Base-by-base conservation (phyloP, 1,140 invertebrate genomes). In the Macrosteles quadrilineatus region DNA sequence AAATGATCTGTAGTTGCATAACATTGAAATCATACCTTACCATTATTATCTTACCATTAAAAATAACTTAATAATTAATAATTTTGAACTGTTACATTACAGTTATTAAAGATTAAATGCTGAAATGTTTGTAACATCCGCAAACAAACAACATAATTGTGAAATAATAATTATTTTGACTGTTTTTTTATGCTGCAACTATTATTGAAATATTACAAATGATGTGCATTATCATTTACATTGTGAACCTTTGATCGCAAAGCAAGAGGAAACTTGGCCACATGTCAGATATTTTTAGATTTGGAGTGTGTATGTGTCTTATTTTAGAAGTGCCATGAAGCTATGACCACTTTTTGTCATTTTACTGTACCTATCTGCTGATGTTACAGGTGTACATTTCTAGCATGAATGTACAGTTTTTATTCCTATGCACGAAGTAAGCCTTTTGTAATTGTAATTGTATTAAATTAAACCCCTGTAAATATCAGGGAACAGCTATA, bases 241-340 rank as follows among this genome's bases (percentile, higher is more conserved):
- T 36, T 6, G 32, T 36, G 32, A 36, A 36, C 32, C 47, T 50
- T 50, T 21, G 47, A 21, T 50, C 3, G 14, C 14, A 4, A 19
- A 50, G 47, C 14, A 19, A 50, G 21, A 21, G n/a, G 21, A 21
- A 50, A 50, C 4, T 50, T 50, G 47, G 47, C 47, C 47, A 50
- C 47, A 50, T 50, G 47, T 50, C 47, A 9, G 23, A 59, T 59
- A 59, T 59, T 59, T 59, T 27, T 59, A 59, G 55, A 59, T 59
- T 59, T 59, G 55, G 55, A 59, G 27, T 59, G 21, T 59, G 55
- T 59, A 30, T 59, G 55, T 29, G 55, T 59, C 55, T 59, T 59
- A 59, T 21, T 59, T 59, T 59, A 59, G 55, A 59, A 59, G 27
- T 25, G 55, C 55, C 55, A 27, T 59, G 27, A 27, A 59, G 55